These are phyloP conservation scores for Notechis scutatus DNA, from an alignment of 2,113 vertebrate species.

Conservation along the genomic window DNA sequence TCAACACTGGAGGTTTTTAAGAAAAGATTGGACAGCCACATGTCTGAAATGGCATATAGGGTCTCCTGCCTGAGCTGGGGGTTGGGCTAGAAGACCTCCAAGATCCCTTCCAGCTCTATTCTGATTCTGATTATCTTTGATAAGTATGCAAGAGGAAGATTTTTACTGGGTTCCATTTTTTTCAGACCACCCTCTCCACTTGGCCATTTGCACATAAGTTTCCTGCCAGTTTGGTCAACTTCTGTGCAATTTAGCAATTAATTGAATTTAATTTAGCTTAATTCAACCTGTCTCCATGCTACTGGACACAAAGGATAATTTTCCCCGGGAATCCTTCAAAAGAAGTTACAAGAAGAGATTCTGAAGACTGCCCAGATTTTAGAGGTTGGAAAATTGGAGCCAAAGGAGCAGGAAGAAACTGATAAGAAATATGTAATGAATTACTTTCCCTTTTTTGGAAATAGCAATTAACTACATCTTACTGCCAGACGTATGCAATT, in stretches of 20 bases:
- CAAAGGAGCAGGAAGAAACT: not conserved
- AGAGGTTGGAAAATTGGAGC: not conserved
- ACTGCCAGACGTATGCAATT: not conserved
- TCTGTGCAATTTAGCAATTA: not conserved
- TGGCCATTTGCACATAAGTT: not conserved
- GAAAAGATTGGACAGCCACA: not conserved
- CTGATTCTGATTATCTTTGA: not conserved
- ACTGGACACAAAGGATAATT: not conserved
- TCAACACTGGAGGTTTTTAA: not conserved
- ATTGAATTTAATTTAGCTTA: too few species aligned
- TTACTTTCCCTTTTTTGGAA: not conserved
- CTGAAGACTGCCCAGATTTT: not conserved
- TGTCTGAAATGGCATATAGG: not conserved
- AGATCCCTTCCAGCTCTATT: not conserved
- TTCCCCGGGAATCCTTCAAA: not conserved
- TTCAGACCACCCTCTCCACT: not conserved
- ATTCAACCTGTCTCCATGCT: not conserved
- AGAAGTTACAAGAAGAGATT: not conserved
- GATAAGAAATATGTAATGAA: not conserved
- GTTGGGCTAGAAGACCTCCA: not conserved
- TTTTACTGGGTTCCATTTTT: too few species aligned
- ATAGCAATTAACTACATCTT: not conserved
- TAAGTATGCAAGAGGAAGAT: not conserved
- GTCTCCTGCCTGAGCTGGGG: not conserved
- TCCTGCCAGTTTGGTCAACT: not conserved